Evolutionary conservation across 2,888 invertebrate genomes (phyloP).

Genomic region (Griposia aprilina): DNA sequence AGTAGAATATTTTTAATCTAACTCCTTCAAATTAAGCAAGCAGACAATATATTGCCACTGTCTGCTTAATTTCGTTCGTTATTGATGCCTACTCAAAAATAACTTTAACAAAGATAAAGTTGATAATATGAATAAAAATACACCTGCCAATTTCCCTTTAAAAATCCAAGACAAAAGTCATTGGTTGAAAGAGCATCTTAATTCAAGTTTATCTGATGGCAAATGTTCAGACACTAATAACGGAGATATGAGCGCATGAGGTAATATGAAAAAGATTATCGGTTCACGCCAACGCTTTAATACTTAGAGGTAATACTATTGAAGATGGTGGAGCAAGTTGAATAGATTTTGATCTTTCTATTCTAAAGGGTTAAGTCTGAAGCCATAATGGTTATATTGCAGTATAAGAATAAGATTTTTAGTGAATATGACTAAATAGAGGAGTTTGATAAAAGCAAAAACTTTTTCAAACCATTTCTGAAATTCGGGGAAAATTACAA

Average conservation of each 20-base stretch:
- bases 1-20: neutral
- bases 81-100: neutral
- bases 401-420: neutral
- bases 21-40: neutral
- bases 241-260: conserved; percentile 36
- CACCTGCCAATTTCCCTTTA: neutral
- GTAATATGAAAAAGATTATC: conserved; percentile 64
- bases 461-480: neutral
- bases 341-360: conserved; percentile 7
- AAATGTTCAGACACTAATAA: conserved; percentile 52
- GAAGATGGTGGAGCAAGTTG: conserved; percentile 18
- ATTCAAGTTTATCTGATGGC: conserved; percentile 39
- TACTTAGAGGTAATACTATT: conserved; percentile 49
- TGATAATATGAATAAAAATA: neutral
- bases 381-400: neutral
- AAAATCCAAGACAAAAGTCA: conserved; percentile 15
- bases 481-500: neutral
- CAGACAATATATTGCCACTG: neutral
- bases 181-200: neutral
- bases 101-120: neutral
- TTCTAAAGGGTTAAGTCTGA: neutral
- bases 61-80: neutral
- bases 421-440: neutral
- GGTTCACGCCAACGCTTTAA: conserved; percentile 29
- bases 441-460: neutral